Conservation (phyloP, 2,888 invertebrate species). For the Laspeyria flexula region DNA sequence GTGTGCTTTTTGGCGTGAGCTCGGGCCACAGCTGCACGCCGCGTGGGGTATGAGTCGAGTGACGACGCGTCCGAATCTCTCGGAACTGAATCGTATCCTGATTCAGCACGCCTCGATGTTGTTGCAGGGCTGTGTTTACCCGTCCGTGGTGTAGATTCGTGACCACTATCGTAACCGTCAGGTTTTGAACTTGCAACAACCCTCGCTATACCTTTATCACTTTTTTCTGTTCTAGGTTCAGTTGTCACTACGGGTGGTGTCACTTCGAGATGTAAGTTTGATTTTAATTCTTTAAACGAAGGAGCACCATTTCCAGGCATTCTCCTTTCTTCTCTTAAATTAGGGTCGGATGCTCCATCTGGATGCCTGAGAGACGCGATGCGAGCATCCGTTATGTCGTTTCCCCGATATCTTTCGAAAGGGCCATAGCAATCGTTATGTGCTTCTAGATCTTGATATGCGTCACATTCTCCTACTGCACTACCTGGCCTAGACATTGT, state of each 20-base stretch:
- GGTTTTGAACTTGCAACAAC: constrained; percentile 88
- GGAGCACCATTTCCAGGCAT: constrained; percentile 88
- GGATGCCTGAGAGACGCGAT: constrained; percentile 93
- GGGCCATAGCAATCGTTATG: constrained; percentile 85
- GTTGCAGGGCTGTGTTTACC: constrained; percentile 93
- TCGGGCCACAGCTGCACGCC: constrained; percentile 79
- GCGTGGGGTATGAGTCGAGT: constrained; percentile 89
- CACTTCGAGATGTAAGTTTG: constrained; percentile 78
- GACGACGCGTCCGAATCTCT: constrained; percentile 95
- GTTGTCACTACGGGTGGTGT: constrained; percentile 85
- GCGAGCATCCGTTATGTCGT: constrained; percentile 83
- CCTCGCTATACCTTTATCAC: constrained; percentile 88
- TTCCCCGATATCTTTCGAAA: constrained; percentile 87
- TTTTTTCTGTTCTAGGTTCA: constrained; percentile 87
- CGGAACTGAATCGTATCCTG: constrained; percentile 96
- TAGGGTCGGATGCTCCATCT: constrained; percentile 97
- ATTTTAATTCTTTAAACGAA: constrained; percentile 86
- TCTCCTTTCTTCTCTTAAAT: constrained; percentile 90
- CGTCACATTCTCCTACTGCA: constrained; percentile 88
- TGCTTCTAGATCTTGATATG: constrained; percentile 85
- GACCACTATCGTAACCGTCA: constrained; percentile 93
- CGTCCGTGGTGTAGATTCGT: constrained; percentile 93
- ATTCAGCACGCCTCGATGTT: constrained; percentile 93
- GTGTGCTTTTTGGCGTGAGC: constrained; percentile 84
- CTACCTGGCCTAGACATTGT: constrained; percentile 89